These are phyloP conservation scores for Leptarthrus brevirostris DNA, from an alignment of 2,888 invertebrate species.

Conservation along the genomic window DNA sequence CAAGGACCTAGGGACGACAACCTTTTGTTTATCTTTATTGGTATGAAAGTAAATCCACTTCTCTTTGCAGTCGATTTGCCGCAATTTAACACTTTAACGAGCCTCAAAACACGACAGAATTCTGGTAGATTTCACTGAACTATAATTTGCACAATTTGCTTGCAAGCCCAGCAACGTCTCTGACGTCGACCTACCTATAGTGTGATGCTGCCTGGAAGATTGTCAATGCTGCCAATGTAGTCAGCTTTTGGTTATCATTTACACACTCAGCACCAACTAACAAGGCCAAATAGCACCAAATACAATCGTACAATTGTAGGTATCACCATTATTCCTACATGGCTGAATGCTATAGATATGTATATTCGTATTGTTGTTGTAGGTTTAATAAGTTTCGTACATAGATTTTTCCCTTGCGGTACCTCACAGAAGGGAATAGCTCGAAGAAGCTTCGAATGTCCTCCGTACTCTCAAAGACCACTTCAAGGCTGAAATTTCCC, in stretches of 20 bases:
- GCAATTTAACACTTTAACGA: slow-evolving; percentile 29
- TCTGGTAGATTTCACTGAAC: neutral
- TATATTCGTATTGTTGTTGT: neutral
- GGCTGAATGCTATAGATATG: neutral
- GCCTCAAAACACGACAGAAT: too few relatives aligned
- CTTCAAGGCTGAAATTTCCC: too few relatives aligned
- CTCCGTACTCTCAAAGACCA: neutral
- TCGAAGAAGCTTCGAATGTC: neutral
- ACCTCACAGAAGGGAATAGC: neutral
- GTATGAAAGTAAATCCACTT: neutral
- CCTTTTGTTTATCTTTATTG: neutral
- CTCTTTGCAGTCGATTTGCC: neutral
- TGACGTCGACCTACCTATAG: neutral
- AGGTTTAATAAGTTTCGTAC: slow-evolving; percentile 17
- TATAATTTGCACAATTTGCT: slow-evolving; percentile 35
- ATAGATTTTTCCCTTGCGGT: neutral
- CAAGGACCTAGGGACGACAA: too few relatives aligned
- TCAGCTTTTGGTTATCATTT: slow-evolving; percentile 8
- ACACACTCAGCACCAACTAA: slow-evolving; percentile 9
- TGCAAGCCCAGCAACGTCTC: neutral
- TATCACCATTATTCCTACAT: neutral
- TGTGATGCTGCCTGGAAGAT: neutral
- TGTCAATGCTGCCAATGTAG: neutral
- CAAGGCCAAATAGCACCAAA: slow-evolving; percentile 24
- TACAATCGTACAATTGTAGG: slow-evolving; percentile 34